Base-by-base conservation (phyloP, 37 sponge, comb jelly and placozoan species). In the Geodia barretti region DNA sequence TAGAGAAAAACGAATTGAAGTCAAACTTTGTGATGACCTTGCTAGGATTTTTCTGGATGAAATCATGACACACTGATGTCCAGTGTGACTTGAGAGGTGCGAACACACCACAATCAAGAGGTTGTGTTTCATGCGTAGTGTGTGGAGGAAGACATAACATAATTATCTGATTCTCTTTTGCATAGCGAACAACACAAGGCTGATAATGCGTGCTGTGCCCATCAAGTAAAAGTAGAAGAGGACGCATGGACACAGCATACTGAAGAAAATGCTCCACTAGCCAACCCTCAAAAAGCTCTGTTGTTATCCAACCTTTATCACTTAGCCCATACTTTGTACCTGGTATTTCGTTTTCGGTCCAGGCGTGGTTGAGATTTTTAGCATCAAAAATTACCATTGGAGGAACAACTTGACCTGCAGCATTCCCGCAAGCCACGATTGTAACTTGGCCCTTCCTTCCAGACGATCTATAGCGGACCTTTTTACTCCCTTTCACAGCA, bases 401-500 rank as follows among this genome's bases (percentile, higher is more conserved):
- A 38, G 83, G 82, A 17, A 83, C 74, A 4, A 59, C 58, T 3
- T 32, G 34, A 14, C 83, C 83, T 25, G 75, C 36, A 2, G 83
- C 83, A 73, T 47, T 83, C 1, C 61, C 72, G 74, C 83, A 71
- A 39, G 64, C 83, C 4, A 83, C 17, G 24, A 83, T 75, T 30
- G 83, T 83, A 21, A 83, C 60, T 31, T 83, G 83, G 32, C 59
- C 21, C 61, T 87, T 80, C 8, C 39, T 79, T 5, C 76, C 81
- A 31, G 82, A 73, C 14, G 60, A n/a, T 3, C 29, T 5, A 74
- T 37, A 71, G 0, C 42, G 29, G 11, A 73, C 75, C 29, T 87
- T 73, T 29, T 70, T 88, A 31, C 25, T 4, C 1, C 79, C 79
- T 72, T 34, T 83, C n/a, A 39, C 3, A 25, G 75, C 66, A 2